Evolutionary conservation across 2,113 vertebrate genomes (phyloP).

Genomic region (Hemiprocne comata): DNA sequence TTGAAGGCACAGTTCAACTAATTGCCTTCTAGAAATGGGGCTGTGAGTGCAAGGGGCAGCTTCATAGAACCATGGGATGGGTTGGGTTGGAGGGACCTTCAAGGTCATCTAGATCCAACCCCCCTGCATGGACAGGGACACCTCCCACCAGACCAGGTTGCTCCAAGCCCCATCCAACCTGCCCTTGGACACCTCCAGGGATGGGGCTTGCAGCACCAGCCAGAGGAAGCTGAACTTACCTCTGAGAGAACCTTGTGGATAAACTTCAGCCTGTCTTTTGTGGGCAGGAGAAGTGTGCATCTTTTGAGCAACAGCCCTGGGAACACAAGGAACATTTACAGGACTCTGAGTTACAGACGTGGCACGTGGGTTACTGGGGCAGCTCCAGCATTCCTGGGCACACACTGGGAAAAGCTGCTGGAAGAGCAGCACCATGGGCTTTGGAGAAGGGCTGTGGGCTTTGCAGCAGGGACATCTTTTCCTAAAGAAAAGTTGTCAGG

Average conservation of each 20-base stretch:
- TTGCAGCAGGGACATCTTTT: background rate
- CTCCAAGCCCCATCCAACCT: no score
- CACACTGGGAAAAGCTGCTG: background rate
- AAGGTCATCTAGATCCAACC: no score
- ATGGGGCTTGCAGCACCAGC: fast-evolving
- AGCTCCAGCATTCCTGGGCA: fast-evolving
- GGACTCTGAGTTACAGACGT: background rate
- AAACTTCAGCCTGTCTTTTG: constrained; percentile 88
- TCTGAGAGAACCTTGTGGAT: constrained; percentile 80
- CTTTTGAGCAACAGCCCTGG: constrained; percentile 90
- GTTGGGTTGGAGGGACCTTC: no score
- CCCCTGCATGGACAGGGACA: no score
- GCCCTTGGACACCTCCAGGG: no score
- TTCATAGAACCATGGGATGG: no score
- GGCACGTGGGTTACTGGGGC: background rate
- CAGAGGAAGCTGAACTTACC: constrained; percentile 66
- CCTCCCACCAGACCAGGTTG: no score
- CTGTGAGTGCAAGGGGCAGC: fast-evolving
- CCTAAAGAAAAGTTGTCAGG: background rate
- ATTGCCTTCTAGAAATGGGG: fast-evolving
- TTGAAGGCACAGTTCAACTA: background rate
- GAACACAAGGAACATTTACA: background rate
- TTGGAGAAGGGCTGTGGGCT: background rate
- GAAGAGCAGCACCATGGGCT: background rate
- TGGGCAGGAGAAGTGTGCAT: constrained; percentile 87